Base-by-base conservation (phyloP, 1,140 invertebrate species). In the Drosophila pruinosa region DNA sequence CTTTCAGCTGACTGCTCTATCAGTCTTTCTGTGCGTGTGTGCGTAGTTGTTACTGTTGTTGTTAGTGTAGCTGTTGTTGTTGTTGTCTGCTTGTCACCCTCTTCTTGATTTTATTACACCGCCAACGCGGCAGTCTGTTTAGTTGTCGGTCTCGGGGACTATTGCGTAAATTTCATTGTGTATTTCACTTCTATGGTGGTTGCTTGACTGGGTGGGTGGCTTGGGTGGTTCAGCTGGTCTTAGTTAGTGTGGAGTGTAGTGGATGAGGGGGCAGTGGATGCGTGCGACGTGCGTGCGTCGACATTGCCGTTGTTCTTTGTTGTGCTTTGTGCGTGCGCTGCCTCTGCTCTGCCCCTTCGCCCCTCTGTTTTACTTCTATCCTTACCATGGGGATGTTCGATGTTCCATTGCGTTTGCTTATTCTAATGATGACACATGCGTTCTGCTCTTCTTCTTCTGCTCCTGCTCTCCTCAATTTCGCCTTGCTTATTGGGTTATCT, bases 141-240 rank as follows among this genome's bases (percentile, higher is more conserved):
- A 72, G 69, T 67, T 65, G 63, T 77, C 50, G 56, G 48, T 56
- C 54, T 72, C 48, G 19, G 72, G 68, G 73, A 86, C 52, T 82
- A 81, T 86, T 82, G 82, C 82, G 82, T 89, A 88, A 88, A 89
- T 88, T 88, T 88, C 83, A 88, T 88, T 88, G 82, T 88, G 81
- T 88, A 81, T 86, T 86, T 88, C 78, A 81, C 74, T 88, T 88
- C 82, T 75, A 86, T 86, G 81, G 82, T 81, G 82, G 82, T 81
- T 70, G 75, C 80, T 83, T 54, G 24, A 34, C 26, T 36, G 47
- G 39, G 24, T 47, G 48, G 28, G 8, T 52, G 53, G 43, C 12
- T 17, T 22, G 73, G 64, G 45, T 58, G 65, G 59, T 47, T 43
- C 15, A 45, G 45, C 59, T 24, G 43, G 26, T 58, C 41, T 21